Evolutionary conservation across 2,113 vertebrate species (phyloP).

Genomic region (Tympanuchus pallidicinctus): DNA sequence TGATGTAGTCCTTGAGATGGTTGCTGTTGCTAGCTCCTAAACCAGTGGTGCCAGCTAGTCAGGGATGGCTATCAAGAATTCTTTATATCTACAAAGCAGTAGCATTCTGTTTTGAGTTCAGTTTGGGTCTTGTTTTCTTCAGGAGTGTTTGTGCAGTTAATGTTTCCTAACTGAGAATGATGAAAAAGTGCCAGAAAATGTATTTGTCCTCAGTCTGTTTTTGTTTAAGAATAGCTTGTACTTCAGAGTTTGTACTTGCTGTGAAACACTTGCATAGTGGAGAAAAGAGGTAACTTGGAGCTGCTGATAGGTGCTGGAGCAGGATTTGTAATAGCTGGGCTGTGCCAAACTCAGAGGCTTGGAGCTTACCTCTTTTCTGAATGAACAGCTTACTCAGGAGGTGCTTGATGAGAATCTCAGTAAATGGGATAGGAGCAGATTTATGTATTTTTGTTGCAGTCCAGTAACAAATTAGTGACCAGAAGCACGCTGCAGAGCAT

Average conservation of each 20-base stretch:
- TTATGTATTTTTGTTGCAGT: neutral
- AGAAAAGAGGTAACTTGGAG: neutral
- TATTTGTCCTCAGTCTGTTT: accelerated
- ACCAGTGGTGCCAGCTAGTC: neutral
- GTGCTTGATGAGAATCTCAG: neutral
- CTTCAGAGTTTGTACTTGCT: neutral
- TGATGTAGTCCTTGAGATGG: neutral
- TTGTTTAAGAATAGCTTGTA: neutral
- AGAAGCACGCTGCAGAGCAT: neutral
- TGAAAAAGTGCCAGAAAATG: neutral
- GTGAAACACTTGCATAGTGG: neutral
- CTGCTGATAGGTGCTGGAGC: neutral
- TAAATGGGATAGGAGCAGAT: neutral
- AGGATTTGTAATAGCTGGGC: neutral
- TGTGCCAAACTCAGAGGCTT: neutral
- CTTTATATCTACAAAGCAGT: neutral
- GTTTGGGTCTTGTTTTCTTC: neutral
- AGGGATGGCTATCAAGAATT: neutral
- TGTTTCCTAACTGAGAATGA: neutral
- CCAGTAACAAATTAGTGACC: neutral
- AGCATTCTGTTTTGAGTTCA: neutral
- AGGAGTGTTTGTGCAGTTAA: neutral
- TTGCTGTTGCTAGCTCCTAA: neutral
- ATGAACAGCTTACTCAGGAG: neutral
- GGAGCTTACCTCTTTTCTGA: neutral